Base-by-base conservation (phyloP, 2,113 vertebrate species). In the Pseudorhombus dupliciocellatus region DNA sequence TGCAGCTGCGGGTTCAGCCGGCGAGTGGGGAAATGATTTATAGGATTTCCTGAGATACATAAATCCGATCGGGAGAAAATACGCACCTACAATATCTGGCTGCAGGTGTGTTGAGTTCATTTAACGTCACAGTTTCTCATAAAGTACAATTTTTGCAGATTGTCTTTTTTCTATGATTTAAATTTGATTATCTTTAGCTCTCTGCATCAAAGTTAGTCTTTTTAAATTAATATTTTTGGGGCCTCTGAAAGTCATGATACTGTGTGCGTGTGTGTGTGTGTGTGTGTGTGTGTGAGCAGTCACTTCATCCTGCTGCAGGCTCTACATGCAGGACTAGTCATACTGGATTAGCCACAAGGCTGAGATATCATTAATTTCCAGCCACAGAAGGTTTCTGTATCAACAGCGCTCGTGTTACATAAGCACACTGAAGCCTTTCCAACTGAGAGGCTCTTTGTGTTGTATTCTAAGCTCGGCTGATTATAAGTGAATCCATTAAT, bases 381-480 rank as follows among this genome's bases (percentile, higher is more conserved):
- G 72, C 75, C 74, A 54, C 51, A 73, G 77, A 73, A 70, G 67
- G 67, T 28, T 84, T 84, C 60, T 85, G 71, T 79, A 73, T 81
- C 76, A 80, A 84, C 72, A 81, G 48, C 31, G 42, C 78, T 81
- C 67, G 7, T 48, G 51, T 86, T 84, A 82, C 76, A 84, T 78
- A 76, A 84, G 65, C 77, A 68, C 37, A 61, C 30, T 12, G 61
- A 81, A 66, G 64, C 7, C 67, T 82, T 70, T 84, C 70, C 53
- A 84, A 70, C 79, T 73, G 70, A 84, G 79, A 82, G 76, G 18
- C 75, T 81, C 81, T 84, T 84, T 86, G 79, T 86, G 75, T 84
- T 75, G 52, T 58, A 44, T 63, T 21, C 0, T 79, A 69, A 83
- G 66, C 83, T 59, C 8, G 22, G 67, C 63, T 66, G 81, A 80